phyloP scores from a whole-genome alignment of 64 coral and sea anemone species.

The Montipora capricornis region DNA sequence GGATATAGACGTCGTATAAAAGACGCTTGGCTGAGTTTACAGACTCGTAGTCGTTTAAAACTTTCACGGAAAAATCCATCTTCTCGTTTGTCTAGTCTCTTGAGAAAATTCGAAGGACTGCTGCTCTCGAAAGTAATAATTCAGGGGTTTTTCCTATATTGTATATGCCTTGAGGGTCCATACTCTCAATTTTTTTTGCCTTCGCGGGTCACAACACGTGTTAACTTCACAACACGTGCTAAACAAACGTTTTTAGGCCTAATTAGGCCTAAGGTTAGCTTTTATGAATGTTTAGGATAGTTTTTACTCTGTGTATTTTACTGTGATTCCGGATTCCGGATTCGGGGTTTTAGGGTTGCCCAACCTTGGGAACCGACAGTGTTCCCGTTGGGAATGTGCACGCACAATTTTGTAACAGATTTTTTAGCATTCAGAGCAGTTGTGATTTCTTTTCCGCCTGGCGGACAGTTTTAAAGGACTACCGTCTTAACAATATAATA shows the following conservation, averaged over 20 bases:
- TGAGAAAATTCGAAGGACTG: neutral
- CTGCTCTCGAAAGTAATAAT: neutral
- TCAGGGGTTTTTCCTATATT: neutral
- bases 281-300: too few species aligned
- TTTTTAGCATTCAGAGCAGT: neutral
- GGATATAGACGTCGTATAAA: slow-evolving; percentile 65
- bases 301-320: neutral
- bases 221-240: slow-evolving; percentile 45
- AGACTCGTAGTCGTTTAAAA: slow-evolving; percentile 56
- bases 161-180: neutral
- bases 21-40: slow-evolving; percentile 66
- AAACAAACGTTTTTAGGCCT: too few species aligned
- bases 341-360: too few species aligned
- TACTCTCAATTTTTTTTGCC: slow-evolving; percentile 31
- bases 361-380: slow-evolving; percentile 8
- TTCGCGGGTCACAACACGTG: neutral
- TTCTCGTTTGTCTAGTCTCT: neutral
- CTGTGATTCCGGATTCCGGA: too few species aligned
- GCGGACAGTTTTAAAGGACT: neutral
- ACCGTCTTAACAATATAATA: neutral
- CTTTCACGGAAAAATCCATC: slow-evolving; percentile 66
- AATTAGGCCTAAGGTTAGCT: too few species aligned
- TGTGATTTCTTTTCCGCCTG: neutral
- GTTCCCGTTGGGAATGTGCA: slow-evolving; percentile 55
- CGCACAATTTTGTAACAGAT: neutral